Evolutionary conservation across 2,888 invertebrate species (phyloP), one percentile per base, ranked within the genome.

Genomic region (Bellardia pandia): DNA sequence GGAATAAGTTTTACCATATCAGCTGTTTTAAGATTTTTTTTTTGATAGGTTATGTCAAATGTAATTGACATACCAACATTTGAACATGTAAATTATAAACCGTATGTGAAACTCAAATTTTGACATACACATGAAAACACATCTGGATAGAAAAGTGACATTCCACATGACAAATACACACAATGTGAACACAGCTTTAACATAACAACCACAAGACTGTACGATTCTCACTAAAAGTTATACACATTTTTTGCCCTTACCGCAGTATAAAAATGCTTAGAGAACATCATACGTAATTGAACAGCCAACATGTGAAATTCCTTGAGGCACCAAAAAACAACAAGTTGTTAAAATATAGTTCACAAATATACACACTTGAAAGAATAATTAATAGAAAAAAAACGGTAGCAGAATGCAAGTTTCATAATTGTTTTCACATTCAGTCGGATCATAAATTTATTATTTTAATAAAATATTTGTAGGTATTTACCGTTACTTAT

Each of bases 231-330:
- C 8, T 53, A 37, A 62, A 78, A 68, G 33, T 69, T 60, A 48
- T 66, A 78, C 48, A 84, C 45, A 72, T 42, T 72, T 56, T 53
- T 37, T 64, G n/a, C 13, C 23, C 71, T 72, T 66, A 77, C 71
- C 77, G 13, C 23, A 84, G 40, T 14, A 14, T 11, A 68, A 56
- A 45, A 58, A 48, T 72, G 2, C 14, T 37, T 8, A 13, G 48
- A 78, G 71, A 64, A 72, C 58, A 45, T 48, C 71, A 71, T 64
- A 84, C 64, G 77, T 77, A 77, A 82, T 72, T 58, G n/a, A 84
- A 48, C 58, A 45, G 23, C 53, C 66, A 72, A 58, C 84, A 84
- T 78, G 84, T 84, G 72, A 78, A 78, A 72, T 77, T n/a, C 13
- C 8, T 14, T 51, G 53, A 30, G 56, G 8, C 14, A 33, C 68